Evolutionary conservation across 30 jellyfish, hydroid and myxozoan genomes (phyloP).

Genomic region (Turritopsis rubra): DNA sequence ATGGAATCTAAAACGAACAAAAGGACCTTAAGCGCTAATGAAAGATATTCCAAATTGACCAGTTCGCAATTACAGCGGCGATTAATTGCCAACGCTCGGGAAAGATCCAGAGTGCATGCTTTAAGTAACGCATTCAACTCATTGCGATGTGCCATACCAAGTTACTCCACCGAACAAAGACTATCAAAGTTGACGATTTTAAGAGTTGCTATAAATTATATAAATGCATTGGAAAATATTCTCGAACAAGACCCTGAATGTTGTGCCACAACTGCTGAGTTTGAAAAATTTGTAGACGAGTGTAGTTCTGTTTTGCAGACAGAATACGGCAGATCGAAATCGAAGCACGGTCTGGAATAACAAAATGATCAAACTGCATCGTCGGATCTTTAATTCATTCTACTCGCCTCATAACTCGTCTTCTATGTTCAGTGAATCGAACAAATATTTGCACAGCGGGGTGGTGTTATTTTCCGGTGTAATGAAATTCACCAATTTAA

Average conservation of each 20-base stretch:
- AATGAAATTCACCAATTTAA: too few relatives aligned
- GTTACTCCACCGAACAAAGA: slow-evolving; percentile 79
- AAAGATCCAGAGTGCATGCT: slow-evolving; percentile 87
- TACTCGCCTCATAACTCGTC: too few relatives aligned
- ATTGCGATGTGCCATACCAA: slow-evolving; percentile 75
- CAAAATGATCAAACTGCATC: not conserved
- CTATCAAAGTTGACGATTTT: slow-evolving; percentile 75
- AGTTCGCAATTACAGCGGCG: slow-evolving; percentile 56
- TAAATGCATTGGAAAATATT: slow-evolving; percentile 61
- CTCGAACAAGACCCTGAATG: slow-evolving; percentile 27
- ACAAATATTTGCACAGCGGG: too few relatives aligned
- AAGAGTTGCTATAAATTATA: slow-evolving; percentile 73
- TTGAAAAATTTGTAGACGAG: slow-evolving; percentile 64
- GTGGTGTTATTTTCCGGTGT: too few relatives aligned
- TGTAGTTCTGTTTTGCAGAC: slow-evolving; percentile 72
- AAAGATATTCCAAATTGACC: slow-evolving; percentile 6
- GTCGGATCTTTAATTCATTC: not conserved
- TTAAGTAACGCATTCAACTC: slow-evolving; percentile 70
- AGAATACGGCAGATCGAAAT: slow-evolving; percentile 88
- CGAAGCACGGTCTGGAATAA: slow-evolving; percentile 3
- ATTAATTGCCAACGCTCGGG: slow-evolving; percentile 87
- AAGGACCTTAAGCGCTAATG: slow-evolving; percentile 15
- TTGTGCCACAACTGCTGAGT: slow-evolving; percentile 23
- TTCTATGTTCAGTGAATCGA: too few relatives aligned
- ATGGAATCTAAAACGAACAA: not conserved